Percentiles rank a stretch among this genome's conserved stretches.
phyloP scores from a whole-genome alignment of 1,140 invertebrate genomes.

The Drosophila tristis region DNA sequence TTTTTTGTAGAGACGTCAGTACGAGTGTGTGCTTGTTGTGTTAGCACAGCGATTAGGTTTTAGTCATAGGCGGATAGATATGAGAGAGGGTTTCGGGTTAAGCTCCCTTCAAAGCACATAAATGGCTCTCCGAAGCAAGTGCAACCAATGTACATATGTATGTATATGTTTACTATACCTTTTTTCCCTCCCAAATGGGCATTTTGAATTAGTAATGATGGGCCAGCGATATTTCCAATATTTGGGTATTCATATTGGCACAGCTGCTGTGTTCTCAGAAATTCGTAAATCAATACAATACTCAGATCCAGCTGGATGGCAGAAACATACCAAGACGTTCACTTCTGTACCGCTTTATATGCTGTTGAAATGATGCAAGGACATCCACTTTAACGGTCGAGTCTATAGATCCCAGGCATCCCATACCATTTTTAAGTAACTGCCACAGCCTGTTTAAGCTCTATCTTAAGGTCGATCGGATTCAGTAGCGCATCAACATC shows the following conservation, averaged over 20 bases:
- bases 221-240: slow-evolving; percentile 13
- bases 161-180: too few relatives aligned
- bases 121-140: too few relatives aligned
- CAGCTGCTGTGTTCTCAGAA: slow-evolving; percentile 52
- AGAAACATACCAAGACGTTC: not conserved
- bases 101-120: not conserved
- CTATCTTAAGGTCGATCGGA: not conserved
- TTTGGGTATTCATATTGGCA: slow-evolving; percentile 11
- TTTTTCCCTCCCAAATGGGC: not conserved
- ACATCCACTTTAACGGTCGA: slow-evolving; percentile 26
- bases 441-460: slow-evolving; percentile 19
- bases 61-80: slow-evolving; percentile 12
- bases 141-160: too few relatives aligned
- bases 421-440: not conserved
- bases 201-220: slow-evolving; percentile 29
- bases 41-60: slow-evolving; percentile 29
- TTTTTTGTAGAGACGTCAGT: not conserved
- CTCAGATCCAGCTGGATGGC: not conserved
- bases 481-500: not conserved
- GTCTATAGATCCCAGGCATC: slow-evolving; percentile 5
- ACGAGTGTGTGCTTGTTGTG: slow-evolving; percentile 9
- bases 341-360: not conserved
- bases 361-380: slow-evolving; percentile 12
- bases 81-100: not conserved
- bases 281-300: slow-evolving; percentile 35